Evolutionary conservation across 2,888 invertebrate species (phyloP).

Genomic region (Acanthosepion esculentum): DNA sequence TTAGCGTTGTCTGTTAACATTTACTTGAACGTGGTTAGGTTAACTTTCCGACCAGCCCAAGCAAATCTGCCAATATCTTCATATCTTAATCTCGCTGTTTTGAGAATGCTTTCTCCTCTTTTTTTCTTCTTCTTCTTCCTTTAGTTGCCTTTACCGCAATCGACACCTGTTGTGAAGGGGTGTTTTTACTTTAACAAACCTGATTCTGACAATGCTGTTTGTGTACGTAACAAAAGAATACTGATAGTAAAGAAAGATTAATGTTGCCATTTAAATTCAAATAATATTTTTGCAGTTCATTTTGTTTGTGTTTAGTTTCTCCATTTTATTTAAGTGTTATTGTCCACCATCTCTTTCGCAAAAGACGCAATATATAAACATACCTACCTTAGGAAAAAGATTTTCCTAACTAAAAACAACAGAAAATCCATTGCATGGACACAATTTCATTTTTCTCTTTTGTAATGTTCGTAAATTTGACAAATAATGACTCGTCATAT

Average conservation of each 20-base stretch:
- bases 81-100: too few relatives aligned
- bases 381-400: too few relatives aligned
- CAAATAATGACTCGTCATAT: too few relatives aligned
- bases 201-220: neutral
- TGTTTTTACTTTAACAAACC: constrained; percentile 1
- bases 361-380: neutral
- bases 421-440: too few relatives aligned
- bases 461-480: too few relatives aligned
- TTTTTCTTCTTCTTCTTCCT: neutral
- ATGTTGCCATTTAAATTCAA: neutral
- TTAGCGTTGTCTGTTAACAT: neutral
- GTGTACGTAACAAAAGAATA: neutral
- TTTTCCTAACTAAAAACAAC: too few relatives aligned
- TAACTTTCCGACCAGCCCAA: too few relatives aligned
- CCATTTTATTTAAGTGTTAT: neutral
- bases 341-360: neutral
- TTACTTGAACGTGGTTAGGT: too few relatives aligned
- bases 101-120: neutral
- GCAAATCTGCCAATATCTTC: too few relatives aligned
- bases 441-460: too few relatives aligned
- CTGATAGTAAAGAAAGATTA: neutral
- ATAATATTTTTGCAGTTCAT: neutral
- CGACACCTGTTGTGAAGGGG: constrained; percentile 20
- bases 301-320: neutral
- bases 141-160: neutral